Percentiles rank a stretch among this genome's conserved stretches.
Evolutionary conservation across 2,888 invertebrate species (phyloP).

Genomic region (Netelia fuscicornis): DNA sequence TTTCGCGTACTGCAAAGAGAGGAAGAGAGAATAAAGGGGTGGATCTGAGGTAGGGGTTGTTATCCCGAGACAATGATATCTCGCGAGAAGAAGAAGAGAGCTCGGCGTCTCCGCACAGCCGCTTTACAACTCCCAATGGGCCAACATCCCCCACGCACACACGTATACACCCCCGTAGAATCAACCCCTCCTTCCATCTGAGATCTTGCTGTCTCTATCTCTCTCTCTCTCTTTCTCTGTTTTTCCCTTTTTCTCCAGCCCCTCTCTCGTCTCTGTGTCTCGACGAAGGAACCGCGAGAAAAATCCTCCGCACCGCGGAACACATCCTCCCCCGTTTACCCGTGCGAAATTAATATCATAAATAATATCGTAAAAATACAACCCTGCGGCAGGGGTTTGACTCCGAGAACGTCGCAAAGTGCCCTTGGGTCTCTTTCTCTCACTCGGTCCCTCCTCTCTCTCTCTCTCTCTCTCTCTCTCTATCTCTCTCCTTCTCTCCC

Average conservation of each 20-base stretch:
- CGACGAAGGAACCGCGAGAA: conserved; percentile 45
- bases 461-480: conserved; percentile 36
- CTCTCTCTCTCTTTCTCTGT: conserved; percentile 5
- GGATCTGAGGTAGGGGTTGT: conserved; percentile 56
- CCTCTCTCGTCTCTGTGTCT: conserved; percentile 31
- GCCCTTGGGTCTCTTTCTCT: conserved; percentile 55
- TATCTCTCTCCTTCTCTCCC: conserved; percentile 28
- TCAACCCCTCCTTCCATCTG: conserved; percentile 34
- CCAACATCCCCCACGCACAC: conserved; percentile 35
- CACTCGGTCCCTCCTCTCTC: conserved; percentile 27
- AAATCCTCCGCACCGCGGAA: conserved; percentile 8
- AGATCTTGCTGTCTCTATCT: conserved; percentile 6
- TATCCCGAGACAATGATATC: conserved; percentile 84
- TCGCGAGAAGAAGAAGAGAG: conserved; percentile 78
- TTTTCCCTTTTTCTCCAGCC: conserved; percentile 16
- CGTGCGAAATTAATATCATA: conserved; percentile 84
- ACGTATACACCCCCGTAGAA: conserved; percentile 53
- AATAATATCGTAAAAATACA: conserved; percentile 84
- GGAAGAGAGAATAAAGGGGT: conserved; percentile 58
- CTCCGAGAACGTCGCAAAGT: conserved; percentile 63
- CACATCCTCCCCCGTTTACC: conserved; percentile 68
- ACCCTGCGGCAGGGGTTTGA: conserved; percentile 71
- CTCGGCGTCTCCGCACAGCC: conserved; percentile 65
- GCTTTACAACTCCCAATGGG: conserved; percentile 84
- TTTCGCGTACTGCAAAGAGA: conserved; percentile 46